Base-by-base conservation (phyloP, 2,888 invertebrate genomes). In the Epirrhoe tristata region DNA sequence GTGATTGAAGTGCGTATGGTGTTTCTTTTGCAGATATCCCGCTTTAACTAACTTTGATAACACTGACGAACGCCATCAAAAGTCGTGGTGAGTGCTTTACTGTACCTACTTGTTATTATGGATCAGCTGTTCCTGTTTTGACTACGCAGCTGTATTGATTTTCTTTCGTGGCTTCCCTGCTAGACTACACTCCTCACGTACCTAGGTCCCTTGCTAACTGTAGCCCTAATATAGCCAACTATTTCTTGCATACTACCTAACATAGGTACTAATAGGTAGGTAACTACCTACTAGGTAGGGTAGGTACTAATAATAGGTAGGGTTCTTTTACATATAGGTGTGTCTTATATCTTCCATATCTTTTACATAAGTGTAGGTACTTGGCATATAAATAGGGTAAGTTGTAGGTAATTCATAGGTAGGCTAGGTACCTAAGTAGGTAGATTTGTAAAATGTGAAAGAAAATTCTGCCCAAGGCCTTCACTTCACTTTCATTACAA, bases 21-120 rank as follows among this genome's bases (percentile, higher is more conserved):
- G 69, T 83, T 88, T 89, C 80, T 83, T 84, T 93, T 93, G 77
- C 93, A 93, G 93, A 93, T 93, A 89, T 81, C 87, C 90, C 66
- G 93, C 89, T 88, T 82, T 93, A 80, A 83, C 92, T 91, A 93
- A 91, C 84, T 93, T 75, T 89, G 91, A 88, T 87, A 93, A 88
- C 80, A 70, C 87, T 46, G 91, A 88, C 65, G 89, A 77, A 75
- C 85, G 64, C 61, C 39, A 88, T 72, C 87, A 82, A 72, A 91
- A 91, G 77, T 81, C 86, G 39, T 92, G 93, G 93, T 93, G 78
- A 93, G 93, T 93, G 76, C 32, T 36, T 58, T 74, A 71, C 67
- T 75, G 72, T 75, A n/a, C n/a, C 24, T 1, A 2, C 74, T 70
- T 86, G 84, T 86, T 86, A 76, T 85, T 77, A 70, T 79, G 71